Evolutionary conservation across 1,140 invertebrate genomes (phyloP).

Genomic region (Diabrotica virgifera): DNA sequence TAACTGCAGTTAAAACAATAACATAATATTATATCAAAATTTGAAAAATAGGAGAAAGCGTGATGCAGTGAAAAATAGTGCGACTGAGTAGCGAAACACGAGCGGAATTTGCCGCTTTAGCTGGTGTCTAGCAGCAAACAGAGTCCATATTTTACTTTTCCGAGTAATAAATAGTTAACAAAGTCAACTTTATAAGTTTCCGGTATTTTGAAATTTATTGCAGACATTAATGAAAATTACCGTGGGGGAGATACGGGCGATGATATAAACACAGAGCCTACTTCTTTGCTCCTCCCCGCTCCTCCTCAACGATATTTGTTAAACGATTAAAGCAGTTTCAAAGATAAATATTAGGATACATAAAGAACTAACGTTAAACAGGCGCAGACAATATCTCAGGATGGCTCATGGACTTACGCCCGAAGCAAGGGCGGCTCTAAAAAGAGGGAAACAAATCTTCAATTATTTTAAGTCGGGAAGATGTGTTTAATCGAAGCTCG

Average conservation of each 20-base stretch:
- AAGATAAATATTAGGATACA: conserved; percentile 37
- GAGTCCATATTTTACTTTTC: conserved; percentile 14
- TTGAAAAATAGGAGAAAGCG: too few relatives aligned
- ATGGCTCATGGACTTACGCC: background rate
- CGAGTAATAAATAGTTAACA: conserved; percentile 16
- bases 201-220: conserved; percentile 25
- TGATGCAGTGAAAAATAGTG: too few relatives aligned
- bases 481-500: too few relatives aligned
- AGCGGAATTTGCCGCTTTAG: background rate
- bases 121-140: background rate
- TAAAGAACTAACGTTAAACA: conserved; percentile 26
- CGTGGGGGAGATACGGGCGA: conserved; percentile 22
- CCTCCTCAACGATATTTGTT: conserved; percentile 30
- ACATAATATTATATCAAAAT: too few relatives aligned
- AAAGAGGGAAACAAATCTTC: too few relatives aligned
- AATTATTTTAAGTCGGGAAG: too few relatives aligned
- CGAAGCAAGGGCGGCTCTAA: background rate
- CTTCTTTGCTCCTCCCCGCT: conserved; percentile 16
- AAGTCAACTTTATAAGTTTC: conserved; percentile 24
- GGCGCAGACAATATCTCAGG: conserved; percentile 7
- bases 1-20: too few relatives aligned
- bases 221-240: conserved; percentile 23
- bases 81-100: background rate
- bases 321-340: conserved; percentile 39
- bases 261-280: conserved; percentile 24